These are phyloP conservation scores for Panurus biarmicus DNA, from an alignment of 2,113 vertebrate genomes.

Conservation along the genomic window DNA sequence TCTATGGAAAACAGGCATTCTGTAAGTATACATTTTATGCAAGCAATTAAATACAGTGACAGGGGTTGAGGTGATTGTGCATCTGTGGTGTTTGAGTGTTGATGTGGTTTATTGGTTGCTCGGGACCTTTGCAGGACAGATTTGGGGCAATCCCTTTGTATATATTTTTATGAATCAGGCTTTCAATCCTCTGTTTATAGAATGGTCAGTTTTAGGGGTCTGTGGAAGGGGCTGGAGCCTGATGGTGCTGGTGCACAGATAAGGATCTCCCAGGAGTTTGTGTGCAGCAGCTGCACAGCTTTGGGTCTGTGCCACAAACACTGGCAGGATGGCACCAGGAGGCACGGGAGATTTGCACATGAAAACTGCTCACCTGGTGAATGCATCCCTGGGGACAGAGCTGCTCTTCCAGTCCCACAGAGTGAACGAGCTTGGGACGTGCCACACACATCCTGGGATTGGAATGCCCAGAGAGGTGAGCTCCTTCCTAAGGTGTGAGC, in stretches of 20 bases:
- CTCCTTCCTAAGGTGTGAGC: background rate
- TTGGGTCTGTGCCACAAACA: background rate
- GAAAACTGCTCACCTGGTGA: background rate
- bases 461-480: background rate
- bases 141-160: background rate
- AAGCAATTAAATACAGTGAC: background rate
- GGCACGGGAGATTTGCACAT: background rate
- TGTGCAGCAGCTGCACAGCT: background rate
- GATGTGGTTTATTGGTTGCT: background rate
- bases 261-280: background rate
- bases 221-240: background rate
- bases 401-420: background rate
- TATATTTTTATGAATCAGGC: background rate
- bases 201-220: background rate
- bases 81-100: background rate
- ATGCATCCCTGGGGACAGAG: background rate
- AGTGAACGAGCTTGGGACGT: background rate
- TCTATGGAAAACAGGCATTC: constrained; percentile 66
- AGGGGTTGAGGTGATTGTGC: background rate
- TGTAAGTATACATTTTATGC: constrained; percentile 59
- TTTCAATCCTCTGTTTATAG: background rate
- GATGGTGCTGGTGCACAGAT: background rate
- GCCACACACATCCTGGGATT: background rate
- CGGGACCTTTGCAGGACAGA: background rate
- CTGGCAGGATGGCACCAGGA: background rate